A percentile compares a stretch with the other conserved stretches of the same genome.
phyloP scores from a whole-genome alignment of 1,140 invertebrate genomes.

The Eurosta solidaginis region DNA sequence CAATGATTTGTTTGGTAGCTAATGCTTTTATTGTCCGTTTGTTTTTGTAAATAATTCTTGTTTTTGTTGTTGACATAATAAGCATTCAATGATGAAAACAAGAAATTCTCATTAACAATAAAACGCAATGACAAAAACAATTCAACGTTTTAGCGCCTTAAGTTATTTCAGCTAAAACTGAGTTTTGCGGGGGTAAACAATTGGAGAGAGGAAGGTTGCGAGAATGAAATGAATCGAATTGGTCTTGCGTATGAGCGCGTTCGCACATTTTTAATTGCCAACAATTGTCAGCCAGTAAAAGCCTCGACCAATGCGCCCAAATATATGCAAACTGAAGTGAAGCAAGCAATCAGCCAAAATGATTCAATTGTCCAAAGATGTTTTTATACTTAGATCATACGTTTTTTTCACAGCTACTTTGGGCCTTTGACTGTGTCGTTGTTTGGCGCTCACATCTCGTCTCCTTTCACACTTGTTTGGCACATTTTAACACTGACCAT shows the following conservation, averaged over 20 bases:
- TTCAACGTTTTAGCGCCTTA: constrained; percentile 3
- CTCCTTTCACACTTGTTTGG: background rate
- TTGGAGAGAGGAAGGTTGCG: background rate
- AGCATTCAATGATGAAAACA: background rate
- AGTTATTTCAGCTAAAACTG: background rate
- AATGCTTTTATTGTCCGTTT: background rate
- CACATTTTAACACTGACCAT: background rate
- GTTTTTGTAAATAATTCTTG: background rate
- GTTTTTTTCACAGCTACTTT: background rate
- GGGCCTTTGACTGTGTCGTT: background rate
- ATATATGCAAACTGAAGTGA: background rate
- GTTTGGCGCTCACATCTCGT: background rate
- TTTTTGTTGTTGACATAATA: constrained; percentile 5
- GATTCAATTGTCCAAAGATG: background rate
- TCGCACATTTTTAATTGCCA: constrained; percentile 29
- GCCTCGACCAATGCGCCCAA: background rate
- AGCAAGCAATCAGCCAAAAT: background rate
- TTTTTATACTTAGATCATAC: too few relatives aligned
- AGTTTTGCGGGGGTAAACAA: background rate
- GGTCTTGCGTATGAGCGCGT: background rate
- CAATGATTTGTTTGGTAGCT: constrained; percentile 12
- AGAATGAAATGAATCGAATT: too few relatives aligned
- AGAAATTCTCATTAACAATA: constrained; percentile 25
- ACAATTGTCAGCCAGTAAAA: constrained; percentile 3
- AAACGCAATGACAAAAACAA: constrained; percentile 20